Base-by-base conservation (phyloP, 1,140 invertebrate species). In the Rhyacophila brunnea region DNA sequence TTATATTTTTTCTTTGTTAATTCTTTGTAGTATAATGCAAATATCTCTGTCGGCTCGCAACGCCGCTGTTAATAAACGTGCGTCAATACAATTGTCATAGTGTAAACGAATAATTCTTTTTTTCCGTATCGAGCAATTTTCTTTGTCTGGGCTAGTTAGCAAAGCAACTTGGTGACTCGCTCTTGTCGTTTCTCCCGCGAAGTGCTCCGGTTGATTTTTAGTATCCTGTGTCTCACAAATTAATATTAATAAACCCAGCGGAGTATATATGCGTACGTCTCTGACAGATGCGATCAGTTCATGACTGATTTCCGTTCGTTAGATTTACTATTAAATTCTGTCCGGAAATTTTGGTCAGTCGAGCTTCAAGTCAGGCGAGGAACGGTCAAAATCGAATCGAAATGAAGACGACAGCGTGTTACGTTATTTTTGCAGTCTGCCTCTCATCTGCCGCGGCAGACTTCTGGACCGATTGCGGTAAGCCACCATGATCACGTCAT, bases 261-360 rank as follows among this genome's bases (percentile, higher is more conserved):
- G 17, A 15, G 47, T 58, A 58, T 58, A 58, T 58, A 50, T 50
- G 45, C 54, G 47, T 34, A 17, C 32, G 56, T 51, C 20, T 42
- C 19, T 10, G 10, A 17, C 10, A 43, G 47, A 20, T 34, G 28
- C 15, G 20, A 38, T 44, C 48, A 58, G 36, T 58, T 45, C 50
- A 58, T 51, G 49, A 49, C 38, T 45, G 48, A 58, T 45, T 58
- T 58, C 56, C 56, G 56, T 51, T 51, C 15, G 15, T 32, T 15
- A 32, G 14, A 32, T 49, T n/a, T 28, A 28, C 23, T 28, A 51
- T 58, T 47, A 38, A 36, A 42, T 57, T 34, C 9, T 1, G 34
- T 48, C 18, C 52, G n/a, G 20, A 18, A 14, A 28, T 34, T 54
- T 54, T 48, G 35, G 54, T 40, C 44, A 51, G 36, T 36, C 38